Evolutionary conservation across 2,888 invertebrate genomes (phyloP).

Genomic region (Smittia aterrima): DNA sequence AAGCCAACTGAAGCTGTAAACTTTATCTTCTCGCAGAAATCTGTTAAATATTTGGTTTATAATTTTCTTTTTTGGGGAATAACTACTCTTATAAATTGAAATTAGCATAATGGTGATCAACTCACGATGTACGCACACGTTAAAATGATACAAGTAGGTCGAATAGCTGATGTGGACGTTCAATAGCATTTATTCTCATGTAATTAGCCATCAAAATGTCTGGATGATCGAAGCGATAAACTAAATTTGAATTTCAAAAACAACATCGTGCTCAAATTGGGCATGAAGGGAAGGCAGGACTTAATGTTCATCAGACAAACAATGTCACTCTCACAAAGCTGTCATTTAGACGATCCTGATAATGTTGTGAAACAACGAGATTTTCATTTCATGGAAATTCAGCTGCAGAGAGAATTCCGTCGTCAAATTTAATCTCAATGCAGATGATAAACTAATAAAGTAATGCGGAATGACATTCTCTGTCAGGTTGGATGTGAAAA

Average conservation of each 20-base stretch:
- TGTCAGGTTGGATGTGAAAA: too few relatives aligned
- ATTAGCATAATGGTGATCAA: neutral
- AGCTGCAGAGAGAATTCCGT: too few relatives aligned
- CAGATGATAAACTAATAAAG: too few relatives aligned
- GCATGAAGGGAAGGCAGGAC: too few relatives aligned
- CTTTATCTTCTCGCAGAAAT: neutral
- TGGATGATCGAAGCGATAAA: neutral
- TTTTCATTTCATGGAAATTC: too few relatives aligned
- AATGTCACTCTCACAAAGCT: too few relatives aligned
- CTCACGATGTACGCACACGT: neutral
- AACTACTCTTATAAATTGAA: slow-evolving; percentile 6
- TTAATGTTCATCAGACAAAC: too few relatives aligned
- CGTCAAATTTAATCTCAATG: too few relatives aligned
- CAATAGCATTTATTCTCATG: neutral
- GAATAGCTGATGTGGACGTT: neutral
- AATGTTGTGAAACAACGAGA: too few relatives aligned
- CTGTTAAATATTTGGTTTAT: neutral
- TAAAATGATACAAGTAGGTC: neutral
- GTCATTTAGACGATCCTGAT: too few relatives aligned
- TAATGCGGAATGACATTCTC: too few relatives aligned
- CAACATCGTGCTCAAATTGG: too few relatives aligned
- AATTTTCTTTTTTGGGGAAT: slow-evolving; percentile 8
- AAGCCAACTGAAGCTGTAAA: slow-evolving; percentile 59
- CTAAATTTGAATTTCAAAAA: neutral
- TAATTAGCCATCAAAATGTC: neutral